phyloP scores from a whole-genome alignment of 2,888 invertebrate genomes.

The Protophormia terraenovae region DNA sequence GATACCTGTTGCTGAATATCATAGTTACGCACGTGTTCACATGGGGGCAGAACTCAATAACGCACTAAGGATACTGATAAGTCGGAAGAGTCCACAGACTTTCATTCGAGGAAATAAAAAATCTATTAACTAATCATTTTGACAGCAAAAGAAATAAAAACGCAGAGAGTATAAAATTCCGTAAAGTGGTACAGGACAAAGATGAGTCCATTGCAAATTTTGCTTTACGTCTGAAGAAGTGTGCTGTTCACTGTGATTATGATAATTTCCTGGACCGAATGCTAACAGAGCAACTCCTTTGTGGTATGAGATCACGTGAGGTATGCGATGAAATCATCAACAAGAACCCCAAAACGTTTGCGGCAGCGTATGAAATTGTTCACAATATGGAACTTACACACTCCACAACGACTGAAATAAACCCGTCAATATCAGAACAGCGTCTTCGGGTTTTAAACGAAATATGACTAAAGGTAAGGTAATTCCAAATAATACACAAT shows the following conservation, averaged over 20 bases:
- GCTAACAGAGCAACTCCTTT: neutral
- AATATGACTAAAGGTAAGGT: neutral
- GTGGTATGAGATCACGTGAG: neutral
- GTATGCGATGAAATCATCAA: neutral
- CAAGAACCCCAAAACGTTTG: neutral
- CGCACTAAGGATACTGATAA: neutral
- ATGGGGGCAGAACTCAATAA: slow-evolving; percentile 35
- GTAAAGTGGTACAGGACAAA: neutral
- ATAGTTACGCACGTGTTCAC: slow-evolving; percentile 52
- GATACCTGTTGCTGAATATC: neutral
- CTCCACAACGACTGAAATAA: neutral
- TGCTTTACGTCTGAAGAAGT: slow-evolving; percentile 44
- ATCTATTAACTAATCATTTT: neutral
- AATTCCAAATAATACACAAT: neutral
- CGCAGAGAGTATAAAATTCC: slow-evolving; percentile 13
- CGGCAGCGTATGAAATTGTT: neutral
- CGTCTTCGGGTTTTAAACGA: neutral
- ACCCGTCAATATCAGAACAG: neutral
- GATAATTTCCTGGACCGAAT: slow-evolving; percentile 41
- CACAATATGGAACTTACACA: slow-evolving; percentile 8
- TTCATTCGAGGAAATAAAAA: slow-evolving; percentile 26
- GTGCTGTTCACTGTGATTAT: slow-evolving; percentile 54
- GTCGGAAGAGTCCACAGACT: neutral
- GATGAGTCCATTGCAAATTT: slow-evolving; percentile 44
- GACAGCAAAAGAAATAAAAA: slow-evolving; percentile 4